Conservation (phyloP, 2,888 invertebrate genomes). For the Tetranychus piercei region DNA sequence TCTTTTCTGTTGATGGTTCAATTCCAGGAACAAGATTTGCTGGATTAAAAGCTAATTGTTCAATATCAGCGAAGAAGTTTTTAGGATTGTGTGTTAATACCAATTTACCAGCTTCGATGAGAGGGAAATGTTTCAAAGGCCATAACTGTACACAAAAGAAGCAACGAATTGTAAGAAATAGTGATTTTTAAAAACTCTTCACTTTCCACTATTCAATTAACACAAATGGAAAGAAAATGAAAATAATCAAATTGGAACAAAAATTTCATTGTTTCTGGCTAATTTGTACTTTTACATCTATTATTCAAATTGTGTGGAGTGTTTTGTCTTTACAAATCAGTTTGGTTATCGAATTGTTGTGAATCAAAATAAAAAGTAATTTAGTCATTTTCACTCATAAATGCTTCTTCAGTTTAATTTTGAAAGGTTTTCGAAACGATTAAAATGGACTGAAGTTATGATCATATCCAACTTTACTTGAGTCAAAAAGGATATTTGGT, state of each 20-base stretch:
- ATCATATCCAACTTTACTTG: too few species aligned
- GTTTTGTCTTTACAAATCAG: too few species aligned
- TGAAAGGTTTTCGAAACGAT: too few species aligned
- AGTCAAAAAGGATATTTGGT: too few species aligned
- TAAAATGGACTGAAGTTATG: too few species aligned
- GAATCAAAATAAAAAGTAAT: not conserved
- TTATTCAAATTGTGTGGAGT: too few species aligned
- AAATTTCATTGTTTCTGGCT: not conserved
- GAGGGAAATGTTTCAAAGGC: constrained; percentile 67
- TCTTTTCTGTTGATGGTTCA: constrained; percentile 78
- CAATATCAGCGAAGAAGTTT: constrained; percentile 83
- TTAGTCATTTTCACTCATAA: not conserved
- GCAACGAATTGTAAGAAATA: not conserved
- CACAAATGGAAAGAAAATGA: too few species aligned
- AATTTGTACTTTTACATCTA: too few species aligned
- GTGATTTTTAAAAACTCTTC: not conserved
- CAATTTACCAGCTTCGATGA: constrained; percentile 69
- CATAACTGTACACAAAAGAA: constrained; percentile 37
- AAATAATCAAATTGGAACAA: not conserved
- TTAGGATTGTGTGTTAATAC: constrained; percentile 69
- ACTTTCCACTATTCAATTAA: too few species aligned
- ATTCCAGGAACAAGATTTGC: constrained; percentile 78
- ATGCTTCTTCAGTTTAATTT: too few species aligned
- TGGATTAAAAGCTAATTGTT: constrained; percentile 78
- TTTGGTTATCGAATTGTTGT: too few species aligned